Base-by-base conservation (phyloP, 2,113 vertebrate genomes). In the Phyllostomus discolor region DNA sequence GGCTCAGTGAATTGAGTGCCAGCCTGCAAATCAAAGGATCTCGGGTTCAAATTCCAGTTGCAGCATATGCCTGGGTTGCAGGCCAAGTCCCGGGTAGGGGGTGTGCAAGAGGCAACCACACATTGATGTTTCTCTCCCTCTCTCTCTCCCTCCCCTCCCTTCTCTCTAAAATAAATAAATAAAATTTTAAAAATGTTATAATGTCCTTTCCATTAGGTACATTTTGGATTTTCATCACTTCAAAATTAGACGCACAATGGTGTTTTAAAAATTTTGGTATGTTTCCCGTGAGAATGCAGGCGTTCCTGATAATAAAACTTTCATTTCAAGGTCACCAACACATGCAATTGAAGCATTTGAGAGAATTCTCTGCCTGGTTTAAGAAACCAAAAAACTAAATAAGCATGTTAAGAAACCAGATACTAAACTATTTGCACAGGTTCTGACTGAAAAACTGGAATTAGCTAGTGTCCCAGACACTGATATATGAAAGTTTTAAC, bases 321-420 rank as follows among this genome's bases (percentile, higher is more conserved):
- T 80, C 93, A 72, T 62, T 86, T 90, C 81, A 97, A 97, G 94
- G 87, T 95, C 91, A 89, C 26, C 92, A 73, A 94, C 83, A 85
- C 76, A 94, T 84, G 79, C 57, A 95, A 80, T 28, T 88, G 67
- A 93, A 72, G 86, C 57, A 96, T 85, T 89, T 67, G 50, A 73
- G 57, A 43, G 20, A 98, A 64, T 82, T 95, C 91, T 95, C 41
- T 78, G 88, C 91, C 95, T 98, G 57, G 98, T 98, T 98, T 90
- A 96, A 96, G 93, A 83, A 91, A 97, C 70, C 96, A 96, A 94
- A 97, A 70, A 72, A 97, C 31, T 92, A 95, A 62, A 94, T 64
- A 95, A 85, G n/a, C 57, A 90, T 20, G n/a, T 93, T 91, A 76
- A 82, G 88, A 97, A 98, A 75, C 62, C 95, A 70, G 66, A 89